Conservation (phyloP, 1,140 invertebrate genomes). For the Holcopasites calliopsidis region DNA sequence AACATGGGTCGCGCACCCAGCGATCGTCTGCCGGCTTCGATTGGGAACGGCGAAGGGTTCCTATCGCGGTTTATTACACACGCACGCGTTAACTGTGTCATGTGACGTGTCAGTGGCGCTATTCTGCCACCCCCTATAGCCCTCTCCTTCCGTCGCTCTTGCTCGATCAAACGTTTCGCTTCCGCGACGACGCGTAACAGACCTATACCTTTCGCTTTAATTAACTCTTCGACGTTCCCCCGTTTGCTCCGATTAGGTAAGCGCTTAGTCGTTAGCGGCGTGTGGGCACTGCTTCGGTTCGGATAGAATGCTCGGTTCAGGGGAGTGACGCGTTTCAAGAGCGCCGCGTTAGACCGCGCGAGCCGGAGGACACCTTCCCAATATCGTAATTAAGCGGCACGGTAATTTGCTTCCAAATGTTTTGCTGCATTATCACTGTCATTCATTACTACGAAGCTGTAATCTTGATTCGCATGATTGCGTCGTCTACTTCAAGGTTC, state of each 20-base stretch:
- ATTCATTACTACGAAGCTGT: too few species aligned
- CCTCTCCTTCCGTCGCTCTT: neutral
- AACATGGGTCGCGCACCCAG: slow-evolving; percentile 14
- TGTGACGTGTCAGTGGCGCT: neutral
- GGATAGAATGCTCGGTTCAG: too few species aligned
- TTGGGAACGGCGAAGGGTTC: slow-evolving; percentile 31
- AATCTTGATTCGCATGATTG: too few species aligned
- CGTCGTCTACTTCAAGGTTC: too few species aligned
- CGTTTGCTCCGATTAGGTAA: neutral
- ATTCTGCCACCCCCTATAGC: neutral
- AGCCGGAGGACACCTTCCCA: too few species aligned
- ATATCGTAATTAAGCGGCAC: too few species aligned
- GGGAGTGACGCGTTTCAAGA: too few species aligned
- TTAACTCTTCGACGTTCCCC: slow-evolving; percentile 7
- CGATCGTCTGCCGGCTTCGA: slow-evolving; percentile 15
- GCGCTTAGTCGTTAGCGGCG: neutral
- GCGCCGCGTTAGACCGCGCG: too few species aligned
- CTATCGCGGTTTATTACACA: slow-evolving; percentile 10
- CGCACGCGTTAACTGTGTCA: slow-evolving; percentile 18
- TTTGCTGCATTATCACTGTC: too few species aligned
- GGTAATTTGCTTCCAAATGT: too few species aligned
- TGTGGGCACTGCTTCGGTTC: too few species aligned
- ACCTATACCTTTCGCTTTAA: slow-evolving; percentile 14
- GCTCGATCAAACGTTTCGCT: neutral
- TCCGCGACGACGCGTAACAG: neutral